Base-by-base conservation (phyloP, 2,888 invertebrate genomes). In the Mamestra brassicae region DNA sequence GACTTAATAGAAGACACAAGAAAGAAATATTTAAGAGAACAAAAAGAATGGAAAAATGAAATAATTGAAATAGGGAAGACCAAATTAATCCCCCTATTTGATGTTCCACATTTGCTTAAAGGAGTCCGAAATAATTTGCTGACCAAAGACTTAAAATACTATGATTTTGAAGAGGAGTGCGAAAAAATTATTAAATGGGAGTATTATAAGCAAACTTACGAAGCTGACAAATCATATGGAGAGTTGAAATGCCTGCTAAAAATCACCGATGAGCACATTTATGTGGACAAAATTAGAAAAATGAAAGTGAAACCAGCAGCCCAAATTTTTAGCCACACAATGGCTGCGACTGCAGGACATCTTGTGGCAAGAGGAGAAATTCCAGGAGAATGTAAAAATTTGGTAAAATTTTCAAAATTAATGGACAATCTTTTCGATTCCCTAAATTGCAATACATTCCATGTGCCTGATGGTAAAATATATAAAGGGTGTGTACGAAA, bases 361-460 rank as follows among this genome's bases (percentile, higher is more conserved):
- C 55, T 77, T 11, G 52, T 62, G n/a, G 74, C 65, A 57, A 74
- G 74, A 54, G 69, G 69, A 54, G 36, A 66, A 11, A 17, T 77
- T 17, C 50, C 69, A 0, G 3, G 7, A 15, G 74, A 77, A 45
- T 77, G 74, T 34, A 67, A 57, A 38, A 68, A 57, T 55, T 68
- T 26, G 8, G 54, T 54, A 11, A 64, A 64, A 8, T 54, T 73
- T 26, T 61, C 50, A 0, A 57, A 13, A 54, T 3, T 78, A 26
- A 60, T 73, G n/a, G 78, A 73, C 26, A 78, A 73, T 67, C 13
- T 75, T 5, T 78, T 78, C 58, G 73, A 81, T 5, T 63, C 36
- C 0, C 5, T 74, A 65, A 74, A 80, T 55, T 61, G 6, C 1
- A 69, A 57, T 5, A 69, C 60, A 3, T 78, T 73, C 11, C 26